A percentile compares a stretch with the other conserved stretches of the same genome.
phyloP scores from a whole-genome alignment of 2,797 vertebrate genomes.

The Crotalus adamanteus region DNA sequence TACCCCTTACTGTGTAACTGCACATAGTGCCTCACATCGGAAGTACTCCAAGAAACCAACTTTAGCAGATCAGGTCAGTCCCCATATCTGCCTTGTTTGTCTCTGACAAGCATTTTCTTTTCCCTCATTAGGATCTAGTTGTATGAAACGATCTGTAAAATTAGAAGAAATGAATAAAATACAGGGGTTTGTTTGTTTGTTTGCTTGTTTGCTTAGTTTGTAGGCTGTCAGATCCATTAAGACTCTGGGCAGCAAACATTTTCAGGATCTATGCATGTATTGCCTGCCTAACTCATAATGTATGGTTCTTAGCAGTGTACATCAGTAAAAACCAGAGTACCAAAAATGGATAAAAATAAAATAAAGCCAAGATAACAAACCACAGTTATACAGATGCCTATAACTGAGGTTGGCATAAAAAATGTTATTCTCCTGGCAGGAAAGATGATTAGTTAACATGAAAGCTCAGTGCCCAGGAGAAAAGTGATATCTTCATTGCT shows the following conservation, averaged over 20 bases:
- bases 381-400: background rate
- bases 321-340: background rate
- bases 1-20: slow-evolving; percentile 83
- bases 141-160: background rate
- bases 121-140: background rate
- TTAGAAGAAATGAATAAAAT: background rate
- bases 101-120: background rate
- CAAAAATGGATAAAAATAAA: background rate
- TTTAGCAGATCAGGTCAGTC: slow-evolving; percentile 82
- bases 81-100: background rate
- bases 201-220: background rate
- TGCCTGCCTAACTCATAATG: background rate
- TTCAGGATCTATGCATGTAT: background rate
- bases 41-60: slow-evolving; percentile 84
- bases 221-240: background rate
- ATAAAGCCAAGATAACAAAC: background rate
- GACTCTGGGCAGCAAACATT: background rate
- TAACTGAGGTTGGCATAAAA: background rate
- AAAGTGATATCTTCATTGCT: background rate
- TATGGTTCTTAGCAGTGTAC: background rate
- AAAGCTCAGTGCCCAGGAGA: background rate
- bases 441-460: background rate
- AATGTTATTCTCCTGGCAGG: background rate
- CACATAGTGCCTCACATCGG: slow-evolving; percentile 81
- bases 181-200: background rate